These are phyloP conservation scores for Ephialtes manifestator DNA, from an alignment of 2,888 invertebrate species.

Conservation along the genomic window DNA sequence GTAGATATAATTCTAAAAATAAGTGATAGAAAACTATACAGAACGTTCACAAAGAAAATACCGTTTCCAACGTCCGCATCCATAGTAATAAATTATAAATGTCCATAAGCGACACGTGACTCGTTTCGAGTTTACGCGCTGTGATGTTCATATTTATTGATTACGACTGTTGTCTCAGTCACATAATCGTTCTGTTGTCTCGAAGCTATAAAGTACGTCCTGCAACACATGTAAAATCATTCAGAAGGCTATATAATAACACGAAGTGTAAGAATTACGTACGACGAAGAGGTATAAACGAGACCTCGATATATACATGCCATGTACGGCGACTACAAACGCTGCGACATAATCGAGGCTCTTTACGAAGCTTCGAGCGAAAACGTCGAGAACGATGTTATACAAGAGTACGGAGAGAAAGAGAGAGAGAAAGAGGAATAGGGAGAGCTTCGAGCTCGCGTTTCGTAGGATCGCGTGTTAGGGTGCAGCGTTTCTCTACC, in stretches of 20 bases:
- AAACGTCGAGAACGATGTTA: conserved; percentile 17
- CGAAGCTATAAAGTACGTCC: too few species aligned
- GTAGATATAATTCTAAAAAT: neutral
- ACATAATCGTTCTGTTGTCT: neutral
- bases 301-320: conserved; percentile 2
- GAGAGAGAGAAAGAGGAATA: conserved; percentile 11
- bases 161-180: neutral
- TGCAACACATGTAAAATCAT: conserved; percentile 2
- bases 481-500: conserved; percentile 40
- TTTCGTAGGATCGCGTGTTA: conserved; percentile 68
- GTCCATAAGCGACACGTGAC: neutral
- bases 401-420: neutral
- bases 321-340: conserved; percentile 15
- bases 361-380: conserved; percentile 51
- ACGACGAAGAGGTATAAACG: conserved; percentile 17
- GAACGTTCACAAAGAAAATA: neutral
- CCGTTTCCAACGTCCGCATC: neutral
- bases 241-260: neutral
- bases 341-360: conserved; percentile 49
- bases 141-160: neutral
- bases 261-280: neutral
- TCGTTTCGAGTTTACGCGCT: conserved; percentile 1
- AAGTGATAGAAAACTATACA: neutral
- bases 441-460: conserved; percentile 36
- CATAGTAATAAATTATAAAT: neutral